Conservation (phyloP, 1,140 invertebrate species). For the Atopsyche davidsoni region DNA sequence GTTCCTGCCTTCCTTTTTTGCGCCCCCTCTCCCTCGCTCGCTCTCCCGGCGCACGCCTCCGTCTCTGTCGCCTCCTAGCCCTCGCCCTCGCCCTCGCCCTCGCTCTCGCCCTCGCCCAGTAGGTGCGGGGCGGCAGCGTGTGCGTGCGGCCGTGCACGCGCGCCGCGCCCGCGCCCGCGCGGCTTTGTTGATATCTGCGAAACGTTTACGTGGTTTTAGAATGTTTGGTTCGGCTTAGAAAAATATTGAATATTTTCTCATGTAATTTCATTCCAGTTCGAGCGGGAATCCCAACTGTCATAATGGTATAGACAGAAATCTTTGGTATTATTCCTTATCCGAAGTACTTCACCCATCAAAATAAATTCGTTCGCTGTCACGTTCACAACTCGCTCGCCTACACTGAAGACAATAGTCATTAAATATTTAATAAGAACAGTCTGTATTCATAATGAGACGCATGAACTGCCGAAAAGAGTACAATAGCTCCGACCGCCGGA, state of each 20-base stretch:
- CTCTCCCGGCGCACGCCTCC: conserved; percentile 7
- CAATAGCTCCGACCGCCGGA: no score
- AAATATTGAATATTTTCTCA: background rate
- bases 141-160: no score
- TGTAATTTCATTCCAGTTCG: background rate
- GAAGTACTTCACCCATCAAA: no score
- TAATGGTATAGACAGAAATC: no score
- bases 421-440: no score
- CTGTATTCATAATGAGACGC: no score
- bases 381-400: no score
- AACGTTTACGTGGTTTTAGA: conserved; percentile 2
- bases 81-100: conserved; percentile 7
- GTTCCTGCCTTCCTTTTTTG: conserved; percentile 25
- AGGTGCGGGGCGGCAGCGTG: conserved; percentile 2
- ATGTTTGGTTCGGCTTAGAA: background rate
- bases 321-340: no score
- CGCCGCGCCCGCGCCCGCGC: background rate
- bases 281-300: no score
- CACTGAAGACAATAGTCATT: no score
- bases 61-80: background rate
- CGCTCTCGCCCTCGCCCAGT: conserved; percentile 10
- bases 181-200: background rate
- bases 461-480: no score
- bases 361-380: no score
- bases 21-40: conserved; percentile 5